phyloP scores from a whole-genome alignment of 2,888 invertebrate genomes.

The Xanthia icteritia region DNA sequence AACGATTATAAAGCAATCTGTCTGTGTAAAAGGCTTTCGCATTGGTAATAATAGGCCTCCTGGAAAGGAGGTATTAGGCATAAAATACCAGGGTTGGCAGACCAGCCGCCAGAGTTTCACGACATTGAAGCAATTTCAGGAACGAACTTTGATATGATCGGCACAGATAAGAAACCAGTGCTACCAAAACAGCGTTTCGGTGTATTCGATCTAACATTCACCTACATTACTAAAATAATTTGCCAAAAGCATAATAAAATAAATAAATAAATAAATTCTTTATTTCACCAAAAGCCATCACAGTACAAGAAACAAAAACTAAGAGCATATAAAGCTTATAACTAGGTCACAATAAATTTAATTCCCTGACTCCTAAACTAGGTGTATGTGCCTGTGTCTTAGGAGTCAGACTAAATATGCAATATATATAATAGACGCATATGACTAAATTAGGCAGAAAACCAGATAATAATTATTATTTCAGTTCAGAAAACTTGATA shows the following conservation, averaged over 20 bases:
- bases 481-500: background rate
- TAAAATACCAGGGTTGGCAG: background rate
- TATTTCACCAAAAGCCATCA: no score
- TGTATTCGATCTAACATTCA: background rate
- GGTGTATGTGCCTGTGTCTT: no score
- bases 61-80: background rate
- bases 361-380: no score
- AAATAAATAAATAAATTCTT: no score
- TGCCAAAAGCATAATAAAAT: no score
- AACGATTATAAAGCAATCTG: slow-evolving; percentile 43
- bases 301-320: no score
- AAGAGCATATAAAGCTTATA: no score
- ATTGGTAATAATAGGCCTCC: slow-evolving; percentile 24
- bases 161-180: background rate
- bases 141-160: background rate
- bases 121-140: background rate
- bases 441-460: background rate
- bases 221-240: background rate
- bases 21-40: slow-evolving; percentile 23
- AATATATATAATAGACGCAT: no score
- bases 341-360: no score
- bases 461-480: background rate
- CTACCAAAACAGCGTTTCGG: background rate
- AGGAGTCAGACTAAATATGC: no score
- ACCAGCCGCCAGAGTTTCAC: background rate